Evolutionary conservation across 2,797 vertebrate genomes (phyloP), one percentile per base, ranked within the genome.

Genomic region (Crenichthys baileyi): DNA sequence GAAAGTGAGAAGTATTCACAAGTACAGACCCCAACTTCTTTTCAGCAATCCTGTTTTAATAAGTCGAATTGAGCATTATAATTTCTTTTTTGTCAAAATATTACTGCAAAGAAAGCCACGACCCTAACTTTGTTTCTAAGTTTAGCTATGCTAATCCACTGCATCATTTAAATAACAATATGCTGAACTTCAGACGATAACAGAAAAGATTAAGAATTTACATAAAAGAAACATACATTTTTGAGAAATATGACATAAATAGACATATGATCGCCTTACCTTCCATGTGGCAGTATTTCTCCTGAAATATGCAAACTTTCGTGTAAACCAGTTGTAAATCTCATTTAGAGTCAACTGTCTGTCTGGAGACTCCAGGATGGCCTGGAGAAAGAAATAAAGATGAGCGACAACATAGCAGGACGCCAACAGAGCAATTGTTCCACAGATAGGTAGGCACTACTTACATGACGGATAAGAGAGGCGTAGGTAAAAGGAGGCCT

Each of bases 221-320:
- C 16, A n/a, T 31, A 0, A 7, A 53, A 53, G 15, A 29, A 58
- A 18, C 63, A 60, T 22, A 22, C 2, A 13, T 36, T 73, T 55
- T 29, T 7, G 15, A 51, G 48, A 3, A 51, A 46, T 39, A 26
- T 26, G n/a, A 58, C 24, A 60, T 60, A 2, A 22, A 67, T 5
- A 11, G 1, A 12, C 12, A 7, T 46, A 39, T 2, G 41, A n/a
- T n/a, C 71, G 22, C 41, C 88, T 96, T 95, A 99, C 98, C 98
- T 99, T 99, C 98, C 98, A 99, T 86, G 98, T 99, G 89, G 98
- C 98, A 11, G 98, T 99, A 95, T 99, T 99, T 95, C 98, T 97
- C 94, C 98, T 97, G 95, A 99, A 99, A 93, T 99, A 99, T 92
- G 98, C 98, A 72, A 99, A 99, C 97, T 98, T 99, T 93, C 98